Evolutionary conservation across 1,140 invertebrate species (phyloP), one percentile per base, ranked within the genome.

Genomic region (Aphis gossypii): DNA sequence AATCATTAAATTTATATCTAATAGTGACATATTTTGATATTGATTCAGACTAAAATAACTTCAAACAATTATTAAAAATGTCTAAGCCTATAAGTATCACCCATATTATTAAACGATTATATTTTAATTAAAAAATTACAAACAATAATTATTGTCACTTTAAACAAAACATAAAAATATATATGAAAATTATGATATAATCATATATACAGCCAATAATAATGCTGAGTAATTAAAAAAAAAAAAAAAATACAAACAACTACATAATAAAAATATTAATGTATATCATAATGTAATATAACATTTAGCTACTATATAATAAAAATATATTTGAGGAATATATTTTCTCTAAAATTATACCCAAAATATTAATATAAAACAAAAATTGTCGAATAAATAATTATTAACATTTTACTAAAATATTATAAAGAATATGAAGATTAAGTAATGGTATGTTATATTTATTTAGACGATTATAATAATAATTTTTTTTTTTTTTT

Each of bases 1-100:
- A 68, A 91, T 44, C 9, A 83, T 82, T 82, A 25, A 51, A 21
- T 1, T 93, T 54, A 93, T 41, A 86, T 30, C 68, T 86, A 93
- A 93, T 93, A 93, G 92, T 86, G 92, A 93, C 46, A 83, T 56
- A 83, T 92, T 92, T 82, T 92, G n/a, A 91, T 92, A 82, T 48
- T 51, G 51, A 83, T 92, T 56, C 35, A 89, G 35, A 89, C 88
- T 89, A 89, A 89, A 83, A 92, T 46, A 83, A 92, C 9, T 46
- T 91, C 30, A n/a, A 91, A 92, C 86, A 51, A 86, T 21, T 86
- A 84, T 51, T 54, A 86, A 35, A 54, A 44, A 56, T 20, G 35
- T 86, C 35, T 84, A 86, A 86, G 14, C 46, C 48, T 38, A 54
- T 60, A 56, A 56, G 56, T 84, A 93, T 93, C 82, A 93, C 92